Conservation (phyloP, 2,888 invertebrate species). For the Nephrotoma guestfalica region DNA sequence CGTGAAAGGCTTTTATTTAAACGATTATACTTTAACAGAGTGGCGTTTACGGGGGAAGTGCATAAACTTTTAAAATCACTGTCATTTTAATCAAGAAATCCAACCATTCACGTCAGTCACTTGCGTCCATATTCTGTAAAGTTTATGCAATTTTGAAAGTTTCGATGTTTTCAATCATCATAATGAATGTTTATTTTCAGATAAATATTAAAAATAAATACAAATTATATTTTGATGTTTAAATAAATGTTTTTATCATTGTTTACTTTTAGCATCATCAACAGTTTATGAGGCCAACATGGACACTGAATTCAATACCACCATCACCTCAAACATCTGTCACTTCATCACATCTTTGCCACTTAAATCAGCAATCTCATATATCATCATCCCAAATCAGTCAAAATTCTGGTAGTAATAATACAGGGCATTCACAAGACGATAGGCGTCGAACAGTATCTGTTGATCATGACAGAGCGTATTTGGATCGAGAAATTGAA, state of each 20-base stretch:
- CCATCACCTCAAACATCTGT: conserved; percentile 10
- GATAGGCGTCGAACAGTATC: conserved; percentile 5
- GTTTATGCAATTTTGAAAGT: too few species aligned
- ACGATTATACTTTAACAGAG: too few species aligned
- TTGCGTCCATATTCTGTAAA: too few species aligned
- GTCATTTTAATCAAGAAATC: too few species aligned
- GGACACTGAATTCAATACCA: conserved; percentile 13
- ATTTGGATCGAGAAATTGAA: conserved; percentile 11
- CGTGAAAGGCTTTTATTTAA: too few species aligned
- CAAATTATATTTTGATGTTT: not conserved
- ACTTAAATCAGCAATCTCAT: conserved; percentile 7
- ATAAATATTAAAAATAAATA: too few species aligned
- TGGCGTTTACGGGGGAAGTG: too few species aligned
- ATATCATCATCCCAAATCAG: conserved; percentile 8
- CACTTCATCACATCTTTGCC: conserved; percentile 9
- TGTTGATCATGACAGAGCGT: conserved; percentile 5
- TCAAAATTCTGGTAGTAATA: not conserved
- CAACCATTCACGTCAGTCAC: too few species aligned
- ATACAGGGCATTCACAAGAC: conserved; percentile 6
- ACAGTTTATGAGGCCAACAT: conserved; percentile 12
- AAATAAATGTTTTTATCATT: not conserved
- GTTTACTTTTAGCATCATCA: conserved; percentile 5
- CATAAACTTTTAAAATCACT: too few species aligned
- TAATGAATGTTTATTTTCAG: too few species aligned
- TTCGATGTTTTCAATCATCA: too few species aligned